Evolutionary conservation across 2,113 vertebrate species (phyloP).

Genomic region (Furnarius figulus): DNA sequence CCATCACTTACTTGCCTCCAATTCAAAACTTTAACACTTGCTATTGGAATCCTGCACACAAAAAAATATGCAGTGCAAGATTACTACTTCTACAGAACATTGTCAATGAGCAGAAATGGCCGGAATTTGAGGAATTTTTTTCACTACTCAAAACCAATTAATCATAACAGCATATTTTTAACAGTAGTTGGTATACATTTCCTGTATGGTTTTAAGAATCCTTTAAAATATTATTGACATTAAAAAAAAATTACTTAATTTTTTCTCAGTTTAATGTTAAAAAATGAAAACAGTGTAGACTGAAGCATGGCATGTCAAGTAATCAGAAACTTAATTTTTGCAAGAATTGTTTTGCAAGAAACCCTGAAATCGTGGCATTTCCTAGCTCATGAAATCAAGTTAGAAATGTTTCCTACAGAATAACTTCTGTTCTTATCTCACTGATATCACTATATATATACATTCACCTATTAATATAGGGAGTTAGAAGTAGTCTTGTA

Average conservation of each 20-base stretch:
- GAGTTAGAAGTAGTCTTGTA: background rate
- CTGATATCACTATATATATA: background rate
- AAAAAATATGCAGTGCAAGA: background rate
- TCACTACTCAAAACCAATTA: background rate
- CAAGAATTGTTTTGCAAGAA: background rate
- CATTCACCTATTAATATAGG: background rate
- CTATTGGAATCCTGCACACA: background rate
- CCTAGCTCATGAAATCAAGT: background rate
- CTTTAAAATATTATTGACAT: background rate
- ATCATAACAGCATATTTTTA: background rate
- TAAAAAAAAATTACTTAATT: background rate
- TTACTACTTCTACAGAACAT: background rate
- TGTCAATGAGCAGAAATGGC: background rate
- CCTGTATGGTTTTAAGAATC: background rate
- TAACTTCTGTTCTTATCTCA: background rate
- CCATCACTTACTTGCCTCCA: background rate
- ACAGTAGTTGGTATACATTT: background rate
- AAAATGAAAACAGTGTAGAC: background rate
- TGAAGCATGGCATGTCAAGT: background rate
- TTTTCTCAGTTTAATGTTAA: background rate
- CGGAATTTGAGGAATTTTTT: background rate
- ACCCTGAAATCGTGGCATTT: background rate
- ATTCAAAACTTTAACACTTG: background rate
- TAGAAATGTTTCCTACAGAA: background rate
- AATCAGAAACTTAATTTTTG: background rate